Percentiles rank a stretch among this genome's conserved stretches.
Conservation (phyloP, 2,888 invertebrate species). For the Blastobasis adustella region DNA sequence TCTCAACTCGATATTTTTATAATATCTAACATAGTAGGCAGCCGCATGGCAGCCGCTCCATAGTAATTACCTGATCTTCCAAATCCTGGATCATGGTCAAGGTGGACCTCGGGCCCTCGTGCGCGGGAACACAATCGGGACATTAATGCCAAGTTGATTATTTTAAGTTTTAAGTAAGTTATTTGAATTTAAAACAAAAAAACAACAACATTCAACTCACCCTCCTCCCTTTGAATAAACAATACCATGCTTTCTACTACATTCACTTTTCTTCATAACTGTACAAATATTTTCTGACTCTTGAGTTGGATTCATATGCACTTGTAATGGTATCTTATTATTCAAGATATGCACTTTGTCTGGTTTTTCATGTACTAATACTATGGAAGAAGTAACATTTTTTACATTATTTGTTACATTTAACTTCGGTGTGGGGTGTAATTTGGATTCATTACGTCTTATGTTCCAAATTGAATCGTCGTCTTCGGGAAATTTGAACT, state of each 20-base stretch:
- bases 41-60: too few species aligned
- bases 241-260: conserved; percentile 35
- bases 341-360: conserved; percentile 8
- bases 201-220: conserved; percentile 14
- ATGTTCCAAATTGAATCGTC: conserved; percentile 13
- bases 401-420: conserved; percentile 7
- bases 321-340: conserved; percentile 19
- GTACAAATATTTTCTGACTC: conserved; percentile 42
- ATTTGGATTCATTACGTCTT: conserved; percentile 2
- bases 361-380: not conserved
- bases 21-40: too few species aligned
- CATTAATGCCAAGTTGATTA: too few species aligned
- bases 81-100: too few species aligned
- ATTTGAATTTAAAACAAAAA: not conserved
- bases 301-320: conserved; percentile 7
- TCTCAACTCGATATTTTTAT: too few species aligned
- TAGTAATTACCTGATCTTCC: too few species aligned
- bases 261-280: conserved; percentile 39
- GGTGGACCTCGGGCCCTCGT: too few species aligned
- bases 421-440: conserved; percentile 1
- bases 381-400: not conserved
- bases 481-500: conserved; percentile 35
- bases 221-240: conserved; percentile 24
- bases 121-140: too few species aligned
- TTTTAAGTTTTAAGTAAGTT: not conserved